Base-by-base conservation (phyloP, 2,113 vertebrate species). In the Stomatorhinus ivindoensis region DNA sequence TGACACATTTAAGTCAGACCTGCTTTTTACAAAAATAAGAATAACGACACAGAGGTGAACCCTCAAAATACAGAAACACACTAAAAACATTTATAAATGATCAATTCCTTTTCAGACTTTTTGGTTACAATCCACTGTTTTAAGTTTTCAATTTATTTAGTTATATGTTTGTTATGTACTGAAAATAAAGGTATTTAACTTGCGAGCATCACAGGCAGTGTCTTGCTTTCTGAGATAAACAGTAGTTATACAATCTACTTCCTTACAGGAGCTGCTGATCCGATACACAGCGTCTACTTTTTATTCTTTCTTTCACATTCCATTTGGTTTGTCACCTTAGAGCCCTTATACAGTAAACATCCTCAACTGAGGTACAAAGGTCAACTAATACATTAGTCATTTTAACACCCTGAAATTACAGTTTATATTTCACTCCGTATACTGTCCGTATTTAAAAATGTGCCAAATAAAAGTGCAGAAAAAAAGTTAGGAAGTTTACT, bases 371-470 rank as follows among this genome's bases (percentile, higher is more conserved):
- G 85, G 58, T 89, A 50, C 44, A 51, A 69, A 87, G 61, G 86
- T 65, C 89, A 51, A 19, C 89, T 86, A 86, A 89, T 87, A 50
- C 85, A 89, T 89, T 87, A 73, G 84, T 73, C 48, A 47, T 69
- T 83, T 69, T 87, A 89, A 39, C 89, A 86, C 89, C 51, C 53
- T 58, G 65, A 69, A 86, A 69, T 51, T 84, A 17, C 58, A 89
- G 47, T 89, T 87, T 89, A 65, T 87, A 89, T 58, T 39, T 39
- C 27, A 50, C 44, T 89, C 53, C 47, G 3, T 73, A 50, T 61
- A 13, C 76, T 24, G 82, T 84, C 19, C 8, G 1, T 84, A 19
- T 47, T 84, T 31, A 8, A 80, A 80, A 42, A 80, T 80, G 6
- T 1, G 69, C 1, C 10, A 76, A 39, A 17, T 76, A 31, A 76